Percentiles rank a stretch among this genome's conserved stretches.
Conservation (phyloP, 2,797 vertebrate species). For the Apodemus agrarius region DNA sequence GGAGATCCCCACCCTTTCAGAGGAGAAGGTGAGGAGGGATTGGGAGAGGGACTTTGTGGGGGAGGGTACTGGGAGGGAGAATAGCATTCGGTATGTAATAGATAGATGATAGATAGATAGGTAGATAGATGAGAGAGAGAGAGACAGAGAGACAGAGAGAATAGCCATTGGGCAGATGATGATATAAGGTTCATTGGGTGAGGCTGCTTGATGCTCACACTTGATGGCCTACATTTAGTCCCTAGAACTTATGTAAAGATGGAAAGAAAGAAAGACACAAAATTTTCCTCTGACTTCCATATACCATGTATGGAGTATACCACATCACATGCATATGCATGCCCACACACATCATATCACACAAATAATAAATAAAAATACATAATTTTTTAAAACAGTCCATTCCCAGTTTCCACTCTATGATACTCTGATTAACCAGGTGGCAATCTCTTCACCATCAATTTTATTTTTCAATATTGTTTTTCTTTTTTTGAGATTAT, state of each 20-base stretch:
- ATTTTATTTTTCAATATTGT: neutral
- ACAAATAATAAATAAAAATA: neutral
- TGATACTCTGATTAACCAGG: neutral
- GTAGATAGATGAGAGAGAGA: no score
- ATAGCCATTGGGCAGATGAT: neutral
- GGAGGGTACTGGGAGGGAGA: neutral
- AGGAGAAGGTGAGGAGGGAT: neutral
- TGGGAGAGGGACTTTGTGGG: neutral
- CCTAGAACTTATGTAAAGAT: neutral
- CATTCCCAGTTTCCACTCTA: neutral
- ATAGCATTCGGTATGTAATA: neutral
- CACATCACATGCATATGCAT: neutral
- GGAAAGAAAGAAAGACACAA: neutral
- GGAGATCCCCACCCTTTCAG: neutral
- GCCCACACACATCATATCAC: neutral
- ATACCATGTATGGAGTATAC: neutral
- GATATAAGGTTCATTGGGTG: neutral
- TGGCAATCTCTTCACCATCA: neutral
- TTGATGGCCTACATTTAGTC: no score
- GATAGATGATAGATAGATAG: no score
- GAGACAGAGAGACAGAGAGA: no score
- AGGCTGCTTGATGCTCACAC: neutral
- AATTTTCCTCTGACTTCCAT: neutral
- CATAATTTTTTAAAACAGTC: neutral
- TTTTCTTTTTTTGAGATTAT: neutral